Base-by-base conservation (phyloP, 35 echinoderm and acorn worm species). In the Holothuria glaberrima region DNA sequence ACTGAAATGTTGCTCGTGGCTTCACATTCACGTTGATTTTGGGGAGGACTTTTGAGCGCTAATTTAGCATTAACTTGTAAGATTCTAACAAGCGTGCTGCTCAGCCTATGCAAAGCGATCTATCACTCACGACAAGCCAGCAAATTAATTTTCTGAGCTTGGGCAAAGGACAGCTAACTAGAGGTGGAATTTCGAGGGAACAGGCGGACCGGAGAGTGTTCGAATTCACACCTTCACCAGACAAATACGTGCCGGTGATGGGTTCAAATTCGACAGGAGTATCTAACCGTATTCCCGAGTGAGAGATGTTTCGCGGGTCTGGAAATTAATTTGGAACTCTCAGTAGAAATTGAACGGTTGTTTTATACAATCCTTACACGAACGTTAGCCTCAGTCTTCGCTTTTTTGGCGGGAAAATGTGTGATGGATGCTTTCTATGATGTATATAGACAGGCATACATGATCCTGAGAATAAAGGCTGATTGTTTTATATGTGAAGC, bases 271-370 rank as follows among this genome's bases (percentile, higher is more conserved):
- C 59, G 80, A 84, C 80, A 84, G 80, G 80, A 84, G 80, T 58
- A 61, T 54, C 52, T 48, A 18, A 84, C 46, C 57, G 46, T 58
- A 84, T 84, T 84, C 80, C 80, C 80, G 80, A 25, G 80, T 84
- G 80, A 54, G 80, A 84, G 80, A 32, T 36, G 80, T 84, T 84
- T 84, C 80, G 80, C 80, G 80, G 57, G 80, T 84, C 56, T 63
- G 80, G 29, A 84, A 84, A 84, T 84, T 84, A 84, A 84, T 84
- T 84, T 84, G 80, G 80, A 84, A 84, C 56, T 84, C 80, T 84
- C 80, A 19, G 80, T 19, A 84, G 80, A n/a, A 32, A 84, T 48
- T 84, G 61, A 58, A 84, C 57, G 80, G 80, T 84, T 84, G 80
- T 61, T 84, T 84, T 63, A 84, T 84, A 63, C 80, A 84, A 84